Evolutionary conservation across 1,140 invertebrate species (phyloP), one percentile per base, ranked within the genome.

Genomic region (Helicorthomorpha holstii): DNA sequence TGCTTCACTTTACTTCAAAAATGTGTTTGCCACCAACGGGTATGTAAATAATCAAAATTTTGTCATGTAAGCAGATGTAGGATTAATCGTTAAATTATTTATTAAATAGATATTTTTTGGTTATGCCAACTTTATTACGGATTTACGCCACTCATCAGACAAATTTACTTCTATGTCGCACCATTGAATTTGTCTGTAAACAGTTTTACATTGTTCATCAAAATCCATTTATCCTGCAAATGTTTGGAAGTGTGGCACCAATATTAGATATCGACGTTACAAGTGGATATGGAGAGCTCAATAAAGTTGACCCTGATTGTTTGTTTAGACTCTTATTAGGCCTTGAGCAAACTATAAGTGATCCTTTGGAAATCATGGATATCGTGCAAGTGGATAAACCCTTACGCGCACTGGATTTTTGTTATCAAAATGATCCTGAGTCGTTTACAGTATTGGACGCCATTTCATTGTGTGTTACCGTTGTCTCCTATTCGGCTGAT

Each of bases 201-300:
- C 94, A 98, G 66, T 97, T 99, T 68, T 98, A 98, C 68, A 75
- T 98, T 46, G 80, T 99, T 65, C 97, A 99, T 63, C 76, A 95
- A 52, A 98, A 98, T 64, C 94, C 95, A 1, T 99, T 98, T 62
- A 90, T 98, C 55, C 73, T 98, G 22, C 88, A 99, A 76, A 94
- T 98, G 90, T 98, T 98, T 72, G 95, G 95, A 3, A 93, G 89
- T 45, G 84, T 96, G 1, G 95, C 95, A 0, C 85, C 92, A 1
- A 89, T 98, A 60, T 73, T 98, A 27, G 93, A 98, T 64, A 88
- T 85, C 1, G 92, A 98, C 64, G 83, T 85, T 61, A 79, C 81
- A 52, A 80, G 81, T 46, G 77, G 81, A 3, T 84, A 82, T 63
- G 87, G 86, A 2, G 87, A 94, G 68, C 86, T 85, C 19, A 88